phyloP scores from a whole-genome alignment of 23 tunicate species.

The Styela plicata region DNA sequence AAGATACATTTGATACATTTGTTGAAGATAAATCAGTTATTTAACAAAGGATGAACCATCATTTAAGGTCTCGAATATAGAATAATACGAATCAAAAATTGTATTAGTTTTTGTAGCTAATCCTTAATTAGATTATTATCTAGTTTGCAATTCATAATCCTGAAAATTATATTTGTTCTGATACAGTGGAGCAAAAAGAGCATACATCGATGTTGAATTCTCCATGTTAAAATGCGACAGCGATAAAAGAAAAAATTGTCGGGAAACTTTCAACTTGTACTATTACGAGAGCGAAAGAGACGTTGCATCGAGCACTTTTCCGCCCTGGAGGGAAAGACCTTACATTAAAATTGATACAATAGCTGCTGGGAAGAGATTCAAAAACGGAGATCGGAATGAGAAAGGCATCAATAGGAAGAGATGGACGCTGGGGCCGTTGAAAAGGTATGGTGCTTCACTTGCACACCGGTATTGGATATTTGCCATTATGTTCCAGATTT shows the following conservation, averaged over 20 bases:
- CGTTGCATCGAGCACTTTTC: slow-evolving; percentile 56
- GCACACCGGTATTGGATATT: too few species aligned
- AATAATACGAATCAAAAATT: too few species aligned
- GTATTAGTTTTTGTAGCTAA: too few species aligned
- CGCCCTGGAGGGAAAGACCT: slow-evolving; percentile 77
- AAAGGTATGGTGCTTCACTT: too few species aligned
- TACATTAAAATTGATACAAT: slow-evolving; percentile 77
- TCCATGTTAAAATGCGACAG: slow-evolving; percentile 68
- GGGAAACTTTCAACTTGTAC: slow-evolving; percentile 71
- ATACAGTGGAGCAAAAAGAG: slow-evolving; percentile 74
- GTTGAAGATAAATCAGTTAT: too few species aligned
- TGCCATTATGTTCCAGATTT: too few species aligned
- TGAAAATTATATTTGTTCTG: too few species aligned
- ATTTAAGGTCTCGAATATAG: too few species aligned
- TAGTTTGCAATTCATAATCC: too few species aligned
- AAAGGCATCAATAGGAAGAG: slow-evolving; percentile 56
- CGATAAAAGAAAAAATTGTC: slow-evolving; percentile 35
- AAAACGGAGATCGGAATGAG: slow-evolving; percentile 6
- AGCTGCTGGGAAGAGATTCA: slow-evolving; percentile 65
- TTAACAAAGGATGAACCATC: too few species aligned
- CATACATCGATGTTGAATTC: slow-evolving; percentile 82
- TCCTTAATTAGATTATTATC: too few species aligned
- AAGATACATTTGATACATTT: too few species aligned
- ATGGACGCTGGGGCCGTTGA: slow-evolving; percentile 60
- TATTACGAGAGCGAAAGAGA: slow-evolving; percentile 61